phyloP scores from a whole-genome alignment of 2,113 vertebrate genomes.

The Labeo catla region DNA sequence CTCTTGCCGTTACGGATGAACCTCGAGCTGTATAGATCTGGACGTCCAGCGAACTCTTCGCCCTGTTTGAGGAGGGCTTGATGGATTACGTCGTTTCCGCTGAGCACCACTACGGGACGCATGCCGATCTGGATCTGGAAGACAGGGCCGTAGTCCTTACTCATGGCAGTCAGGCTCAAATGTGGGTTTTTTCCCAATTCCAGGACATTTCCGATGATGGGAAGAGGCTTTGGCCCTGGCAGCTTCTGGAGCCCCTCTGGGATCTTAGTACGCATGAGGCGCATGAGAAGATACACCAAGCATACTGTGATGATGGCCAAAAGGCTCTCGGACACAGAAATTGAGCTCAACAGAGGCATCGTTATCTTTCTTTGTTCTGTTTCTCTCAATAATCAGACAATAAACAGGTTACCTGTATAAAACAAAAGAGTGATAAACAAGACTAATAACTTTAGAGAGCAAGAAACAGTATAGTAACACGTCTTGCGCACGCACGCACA shows the following conservation, averaged over 20 bases:
- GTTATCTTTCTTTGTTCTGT: constrained; percentile 29
- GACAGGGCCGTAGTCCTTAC: constrained; percentile 80
- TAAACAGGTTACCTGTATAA: background rate
- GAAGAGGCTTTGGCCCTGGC: constrained; percentile 82
- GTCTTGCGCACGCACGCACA: background rate
- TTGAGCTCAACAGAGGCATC: constrained; percentile 69
- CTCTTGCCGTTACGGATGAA: constrained; percentile 75
- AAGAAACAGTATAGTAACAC: background rate
- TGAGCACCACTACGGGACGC: constrained; percentile 86
- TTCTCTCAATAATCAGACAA: constrained; percentile 37
- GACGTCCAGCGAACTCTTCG: constrained; percentile 87
- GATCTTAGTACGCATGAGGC: constrained; percentile 59
- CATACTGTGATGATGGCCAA: constrained; percentile 72
- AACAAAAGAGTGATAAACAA: background rate
- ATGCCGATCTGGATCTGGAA: constrained; percentile 85
- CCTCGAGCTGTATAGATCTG: constrained; percentile 77
- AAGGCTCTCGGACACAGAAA: constrained; percentile 77
- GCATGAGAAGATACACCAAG: constrained; percentile 75
- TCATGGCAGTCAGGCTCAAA: constrained; percentile 80
- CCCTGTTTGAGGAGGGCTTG: constrained; percentile 88
- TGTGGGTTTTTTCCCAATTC: constrained; percentile 80
- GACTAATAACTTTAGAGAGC: background rate
- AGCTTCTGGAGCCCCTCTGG: constrained; percentile 81
- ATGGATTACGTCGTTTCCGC: constrained; percentile 76
- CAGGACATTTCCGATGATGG: constrained; percentile 83